Evolutionary conservation across 37 sponge, comb jelly and placozoan genomes (phyloP).

Genomic region (Amphimedon queenslandica): DNA sequence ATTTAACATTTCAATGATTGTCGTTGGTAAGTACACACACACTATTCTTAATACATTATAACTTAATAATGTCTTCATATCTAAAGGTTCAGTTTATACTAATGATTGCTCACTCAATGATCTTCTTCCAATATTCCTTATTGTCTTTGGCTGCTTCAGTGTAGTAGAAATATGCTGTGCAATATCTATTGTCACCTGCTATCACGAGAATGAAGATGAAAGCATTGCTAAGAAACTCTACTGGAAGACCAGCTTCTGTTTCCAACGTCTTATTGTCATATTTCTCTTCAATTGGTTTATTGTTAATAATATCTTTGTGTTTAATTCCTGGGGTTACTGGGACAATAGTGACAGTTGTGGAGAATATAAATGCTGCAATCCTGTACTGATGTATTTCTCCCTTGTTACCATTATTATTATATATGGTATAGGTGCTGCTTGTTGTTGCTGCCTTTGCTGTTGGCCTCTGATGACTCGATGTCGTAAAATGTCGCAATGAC

Average conservation of each 20-base stretch:
- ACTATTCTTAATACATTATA: too few relatives aligned
- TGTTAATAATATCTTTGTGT: conserved; percentile 5
- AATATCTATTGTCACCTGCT: conserved; percentile 12
- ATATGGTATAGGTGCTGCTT: too few relatives aligned
- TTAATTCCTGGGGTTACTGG: conserved; percentile 52
- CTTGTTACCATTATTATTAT: conserved; percentile 35
- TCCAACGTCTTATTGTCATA: conserved; percentile 20
- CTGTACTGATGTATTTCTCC: conserved; percentile 38
- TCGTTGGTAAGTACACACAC: too few relatives aligned
- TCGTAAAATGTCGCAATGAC: too few relatives aligned
- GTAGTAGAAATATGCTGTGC: conserved; percentile 30
- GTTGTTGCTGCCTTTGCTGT: too few relatives aligned
- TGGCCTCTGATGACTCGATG: too few relatives aligned
- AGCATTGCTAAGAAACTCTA: neutral
- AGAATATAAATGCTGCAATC: conserved; percentile 32
- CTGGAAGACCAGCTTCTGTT: conserved; percentile 16
- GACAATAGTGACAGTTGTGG: conserved; percentile 25
- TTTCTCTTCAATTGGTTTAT: conserved; percentile 69
- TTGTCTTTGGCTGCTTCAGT: conserved; percentile 50
- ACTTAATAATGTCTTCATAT: too few relatives aligned
- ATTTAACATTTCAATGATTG: too few relatives aligned
- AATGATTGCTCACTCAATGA: conserved; percentile 6
- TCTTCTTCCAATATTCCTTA: conserved; percentile 48
- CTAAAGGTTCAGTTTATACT: conserved; percentile 32
- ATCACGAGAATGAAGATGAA: neutral